Evolutionary conservation across 2,113 vertebrate genomes (phyloP).

Genomic region (Cercocebus atys): DNA sequence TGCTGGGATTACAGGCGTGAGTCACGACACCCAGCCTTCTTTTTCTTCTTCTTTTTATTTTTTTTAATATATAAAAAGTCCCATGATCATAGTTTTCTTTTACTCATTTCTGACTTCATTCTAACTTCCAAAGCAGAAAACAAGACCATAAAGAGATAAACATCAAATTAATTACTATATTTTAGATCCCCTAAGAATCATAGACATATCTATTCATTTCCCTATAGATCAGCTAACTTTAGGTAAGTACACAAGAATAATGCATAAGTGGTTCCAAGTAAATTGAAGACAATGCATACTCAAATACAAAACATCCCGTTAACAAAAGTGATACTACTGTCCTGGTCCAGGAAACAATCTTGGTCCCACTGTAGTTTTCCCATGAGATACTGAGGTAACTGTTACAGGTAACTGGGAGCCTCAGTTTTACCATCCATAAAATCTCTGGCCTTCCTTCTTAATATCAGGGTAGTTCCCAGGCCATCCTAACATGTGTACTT

Average conservation of each 20-base stretch:
- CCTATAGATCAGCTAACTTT: not conserved
- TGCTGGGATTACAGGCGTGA: too few relatives aligned
- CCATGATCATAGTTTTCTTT: not conserved
- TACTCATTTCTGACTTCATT: not conserved
- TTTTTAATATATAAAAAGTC: not conserved
- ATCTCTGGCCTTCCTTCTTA: not conserved
- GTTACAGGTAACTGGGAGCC: not conserved
- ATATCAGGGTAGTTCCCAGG: conserved; percentile 15
- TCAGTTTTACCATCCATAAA: conserved; percentile 32
- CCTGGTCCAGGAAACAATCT: not conserved
- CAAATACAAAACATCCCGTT: conserved; percentile 14
- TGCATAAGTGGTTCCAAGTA: conserved; percentile 12
- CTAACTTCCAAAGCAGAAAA: not conserved
- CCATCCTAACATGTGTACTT: not conserved
- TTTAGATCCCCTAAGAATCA: not conserved
- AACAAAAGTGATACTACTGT: conserved; percentile 15
- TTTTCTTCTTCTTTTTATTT: too few relatives aligned
- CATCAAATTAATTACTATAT: conserved; percentile 15
- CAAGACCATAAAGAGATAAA: not conserved
- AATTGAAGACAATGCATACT: not conserved
- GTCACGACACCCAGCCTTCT: too few relatives aligned
- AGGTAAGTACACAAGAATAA: not conserved
- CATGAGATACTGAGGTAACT: not conserved
- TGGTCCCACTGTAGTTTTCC: not conserved
- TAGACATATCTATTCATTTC: not conserved